A percentile compares a stretch with the other conserved stretches of the same genome.
Conservation (phyloP, 2,113 vertebrate genomes). For the Cisticola juncidis region DNA sequence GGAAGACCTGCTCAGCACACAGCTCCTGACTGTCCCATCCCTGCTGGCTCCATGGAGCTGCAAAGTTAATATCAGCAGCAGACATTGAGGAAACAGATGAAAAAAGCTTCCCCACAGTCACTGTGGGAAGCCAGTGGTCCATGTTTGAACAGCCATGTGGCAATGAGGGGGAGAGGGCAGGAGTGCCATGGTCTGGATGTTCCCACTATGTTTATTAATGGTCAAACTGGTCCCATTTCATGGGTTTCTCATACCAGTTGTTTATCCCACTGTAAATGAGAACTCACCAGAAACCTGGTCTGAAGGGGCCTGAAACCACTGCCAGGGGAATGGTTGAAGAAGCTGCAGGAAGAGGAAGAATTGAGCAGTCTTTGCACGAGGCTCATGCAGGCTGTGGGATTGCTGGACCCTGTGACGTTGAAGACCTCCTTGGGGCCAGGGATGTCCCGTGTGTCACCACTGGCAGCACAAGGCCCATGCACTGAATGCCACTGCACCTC, state of each 20-base stretch:
- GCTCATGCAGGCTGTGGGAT: not conserved
- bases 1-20: not conserved
- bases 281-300: conserved; percentile 39
- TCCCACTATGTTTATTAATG: not conserved
- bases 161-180: not conserved
- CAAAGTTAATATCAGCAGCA: not conserved
- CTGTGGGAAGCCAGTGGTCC: not conserved
- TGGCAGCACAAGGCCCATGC: not conserved
- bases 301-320: not conserved
- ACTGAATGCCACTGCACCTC: conserved; percentile 3
- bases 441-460: accelerated
- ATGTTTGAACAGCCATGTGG: not conserved
- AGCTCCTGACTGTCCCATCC: not conserved
- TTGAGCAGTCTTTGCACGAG: conserved; percentile 26
- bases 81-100: not conserved
- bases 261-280: not conserved
- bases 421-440: not conserved
- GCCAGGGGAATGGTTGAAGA: not conserved
- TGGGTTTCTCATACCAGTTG: not conserved
- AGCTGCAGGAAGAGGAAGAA: conserved; percentile 21
- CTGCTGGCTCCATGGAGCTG: not conserved
- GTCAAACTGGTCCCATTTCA: not conserved
- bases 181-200: not conserved
- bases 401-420: conserved; percentile 33
- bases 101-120: not conserved